Base-by-base conservation (phyloP, 2,113 vertebrate genomes). In the Smithornis capensis region DNA sequence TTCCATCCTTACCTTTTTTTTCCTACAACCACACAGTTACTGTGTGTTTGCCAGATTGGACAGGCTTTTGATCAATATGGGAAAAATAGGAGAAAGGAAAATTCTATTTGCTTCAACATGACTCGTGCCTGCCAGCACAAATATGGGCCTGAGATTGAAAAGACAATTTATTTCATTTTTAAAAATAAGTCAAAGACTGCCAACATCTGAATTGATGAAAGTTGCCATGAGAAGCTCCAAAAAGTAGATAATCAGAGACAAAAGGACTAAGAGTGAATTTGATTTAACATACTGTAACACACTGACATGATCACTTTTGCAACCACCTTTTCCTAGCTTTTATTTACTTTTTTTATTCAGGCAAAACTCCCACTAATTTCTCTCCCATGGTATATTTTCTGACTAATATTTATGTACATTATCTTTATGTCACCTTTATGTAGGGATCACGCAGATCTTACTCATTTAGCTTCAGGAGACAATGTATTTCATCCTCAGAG, bases 401-500 rank as follows among this genome's bases (percentile, higher is more conserved):
- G 65, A 89, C 64, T 95, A 91, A 91, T 63, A 76, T 75, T 88
- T 89, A 68, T 82, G 40, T 68, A 23, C 35, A 78, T 81, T 87
- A 52, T 71, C 64, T 89, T 84, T 67, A 10, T 75, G 71, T 87
- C 1, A 47, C 63, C 53, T 85, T 73, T n/a, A n/a, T n/a, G 40
- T 91, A 62, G 57, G 87, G 70, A 89, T 87, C 67, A 82, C n/a
- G 69, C 28, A 79, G 45, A 69, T 35, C 67, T 95, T 90, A 94
- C 37, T 95, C 83, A 94, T 89, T 87, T 89, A 76, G 81, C 80
- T 94, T 53, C 44, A 53, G 77, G 83, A 95, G 89, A 90, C 76
- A 81, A 44, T 27, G 31, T 60, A 63, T 77, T 93, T 92, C 37
- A 47, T 35, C 78, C 50, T 81, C 52, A 7, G 22, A 69, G 59